Conservation (phyloP, 1,140 invertebrate genomes). For the Achroia grisella region DNA sequence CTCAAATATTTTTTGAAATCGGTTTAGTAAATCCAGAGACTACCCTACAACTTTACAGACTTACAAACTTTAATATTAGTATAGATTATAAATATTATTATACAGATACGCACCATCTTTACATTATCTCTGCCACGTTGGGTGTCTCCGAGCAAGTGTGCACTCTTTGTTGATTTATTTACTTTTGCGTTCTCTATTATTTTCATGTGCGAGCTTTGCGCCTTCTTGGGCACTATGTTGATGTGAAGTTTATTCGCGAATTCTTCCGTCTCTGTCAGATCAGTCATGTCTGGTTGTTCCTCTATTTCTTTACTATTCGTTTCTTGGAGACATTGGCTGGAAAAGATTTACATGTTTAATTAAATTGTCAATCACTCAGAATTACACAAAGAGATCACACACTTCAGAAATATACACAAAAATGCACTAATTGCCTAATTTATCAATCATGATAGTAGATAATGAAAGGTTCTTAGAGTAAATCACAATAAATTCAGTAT, state of each 20-base stretch:
- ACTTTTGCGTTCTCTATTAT: conserved; percentile 25
- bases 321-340: conserved; percentile 28
- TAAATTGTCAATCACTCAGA: not conserved
- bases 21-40: too few species aligned
- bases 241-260: conserved; percentile 20
- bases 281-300: not conserved
- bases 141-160: conserved; percentile 40
- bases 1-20: too few species aligned
- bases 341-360: not conserved
- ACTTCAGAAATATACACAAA: not conserved
- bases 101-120: conserved; percentile 25
- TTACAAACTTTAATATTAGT: too few species aligned
- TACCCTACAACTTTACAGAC: too few species aligned
- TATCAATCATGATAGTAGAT: not conserved
- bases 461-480: too few species aligned
- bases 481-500: too few species aligned
- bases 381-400: not conserved
- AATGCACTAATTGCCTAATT: not conserved
- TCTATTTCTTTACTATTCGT: conserved; percentile 6
- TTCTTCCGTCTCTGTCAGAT: conserved; percentile 10
- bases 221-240: conserved; percentile 44
- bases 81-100: too few species aligned
- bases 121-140: conserved; percentile 10
- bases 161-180: conserved; percentile 51
- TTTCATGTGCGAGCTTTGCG: conserved; percentile 50